A percentile compares a stretch with the other conserved stretches of the same genome.
These are phyloP conservation scores for Tachina lurida DNA, from an alignment of 2,888 invertebrate genomes.

Conservation along the genomic window DNA sequence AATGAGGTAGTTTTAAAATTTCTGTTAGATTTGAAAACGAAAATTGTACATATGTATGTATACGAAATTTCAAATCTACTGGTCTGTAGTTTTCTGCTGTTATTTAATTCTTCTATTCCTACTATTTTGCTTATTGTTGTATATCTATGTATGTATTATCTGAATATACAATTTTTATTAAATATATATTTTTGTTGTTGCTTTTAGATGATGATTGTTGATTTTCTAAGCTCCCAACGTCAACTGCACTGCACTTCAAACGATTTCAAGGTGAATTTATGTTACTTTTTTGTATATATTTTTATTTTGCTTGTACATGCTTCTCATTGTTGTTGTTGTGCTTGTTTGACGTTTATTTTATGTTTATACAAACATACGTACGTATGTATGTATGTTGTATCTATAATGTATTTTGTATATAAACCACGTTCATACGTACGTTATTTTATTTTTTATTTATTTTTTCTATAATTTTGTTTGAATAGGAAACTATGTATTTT, in stretches of 20 bases:
- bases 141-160: constrained; percentile 9
- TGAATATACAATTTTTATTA: constrained; percentile 20
- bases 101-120: constrained; percentile 45
- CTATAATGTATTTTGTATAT: constrained; percentile 28
- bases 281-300: constrained; percentile 47
- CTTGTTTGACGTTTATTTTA: constrained; percentile 32
- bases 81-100: constrained; percentile 35
- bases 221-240: constrained; percentile 67
- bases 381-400: background rate
- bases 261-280: constrained; percentile 71
- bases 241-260: constrained; percentile 61
- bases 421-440: constrained; percentile 32
- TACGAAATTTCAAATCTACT: constrained; percentile 58
- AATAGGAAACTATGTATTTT: constrained; percentile 68
- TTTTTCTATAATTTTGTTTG: constrained; percentile 35
- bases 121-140: constrained; percentile 23
- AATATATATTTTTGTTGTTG: constrained; percentile 32
- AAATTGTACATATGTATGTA: constrained; percentile 5
- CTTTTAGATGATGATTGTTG: constrained; percentile 20
- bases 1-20: constrained; percentile 65
- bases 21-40: constrained; percentile 55
- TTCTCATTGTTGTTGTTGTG: constrained; percentile 40
- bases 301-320: constrained; percentile 11
- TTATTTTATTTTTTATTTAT: constrained; percentile 36
- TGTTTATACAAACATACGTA: background rate